Conservation (phyloP, 1,140 invertebrate species). For the Dinoponera quadriceps region DNA sequence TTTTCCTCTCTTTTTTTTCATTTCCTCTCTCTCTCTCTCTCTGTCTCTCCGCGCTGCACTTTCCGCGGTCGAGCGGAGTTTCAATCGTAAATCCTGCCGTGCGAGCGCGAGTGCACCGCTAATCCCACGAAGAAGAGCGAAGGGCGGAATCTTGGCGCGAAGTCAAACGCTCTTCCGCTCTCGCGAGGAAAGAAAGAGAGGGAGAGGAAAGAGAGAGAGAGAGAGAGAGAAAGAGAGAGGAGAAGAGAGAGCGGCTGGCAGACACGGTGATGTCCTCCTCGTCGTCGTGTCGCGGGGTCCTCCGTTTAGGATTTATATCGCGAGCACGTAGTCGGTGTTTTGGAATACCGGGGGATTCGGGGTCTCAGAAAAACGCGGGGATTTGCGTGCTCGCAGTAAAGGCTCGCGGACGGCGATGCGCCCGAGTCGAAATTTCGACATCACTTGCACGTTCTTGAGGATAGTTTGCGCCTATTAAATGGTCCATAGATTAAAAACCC, state of each 20-base stretch:
- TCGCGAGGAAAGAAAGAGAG: conserved; percentile 34
- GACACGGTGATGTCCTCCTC: conserved; percentile 51
- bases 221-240: conserved; percentile 30
- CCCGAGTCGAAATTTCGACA: too few relatives aligned
- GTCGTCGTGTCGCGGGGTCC: conserved; percentile 44
- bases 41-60: conserved; percentile 46
- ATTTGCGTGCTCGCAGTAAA: conserved; percentile 17
- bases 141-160: conserved; percentile 72
- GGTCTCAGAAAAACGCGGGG: conserved; percentile 14
- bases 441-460: too few relatives aligned
- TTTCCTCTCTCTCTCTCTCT: conserved; percentile 18
- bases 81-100: conserved; percentile 78
- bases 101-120: conserved; percentile 55
- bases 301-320: conserved; percentile 63
- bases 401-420: background rate
- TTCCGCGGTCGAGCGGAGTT: conserved; percentile 71
- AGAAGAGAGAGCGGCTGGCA: conserved; percentile 9
- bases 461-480: too few relatives aligned
- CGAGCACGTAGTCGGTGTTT: conserved; percentile 13
- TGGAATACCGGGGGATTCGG: background rate
- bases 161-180: conserved; percentile 71
- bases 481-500: too few relatives aligned
- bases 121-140: conserved; percentile 70
- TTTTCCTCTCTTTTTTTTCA: background rate
- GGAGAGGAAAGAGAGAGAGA: conserved; percentile 24